These are phyloP conservation scores for Nysson spinosus DNA, from an alignment of 2,888 invertebrate genomes.

Conservation along the genomic window DNA sequence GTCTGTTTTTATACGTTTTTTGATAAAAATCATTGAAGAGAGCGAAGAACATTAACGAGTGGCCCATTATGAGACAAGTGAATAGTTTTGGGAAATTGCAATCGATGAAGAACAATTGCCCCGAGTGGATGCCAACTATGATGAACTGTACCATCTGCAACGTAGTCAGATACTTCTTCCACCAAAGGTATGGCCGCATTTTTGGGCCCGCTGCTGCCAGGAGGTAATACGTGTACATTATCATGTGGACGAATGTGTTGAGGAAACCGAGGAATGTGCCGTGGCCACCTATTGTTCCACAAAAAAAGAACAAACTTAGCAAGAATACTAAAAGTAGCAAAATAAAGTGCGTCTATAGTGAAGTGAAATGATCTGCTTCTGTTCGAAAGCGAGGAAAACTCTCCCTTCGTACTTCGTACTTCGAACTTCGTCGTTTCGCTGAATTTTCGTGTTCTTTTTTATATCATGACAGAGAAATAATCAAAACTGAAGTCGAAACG, in stretches of 20 bases:
- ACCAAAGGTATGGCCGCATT: constrained; percentile 94
- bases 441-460: too few relatives aligned
- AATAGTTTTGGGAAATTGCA: constrained; percentile 94
- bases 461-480: too few relatives aligned
- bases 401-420: too few relatives aligned
- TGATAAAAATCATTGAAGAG: constrained; percentile 95
- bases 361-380: too few relatives aligned
- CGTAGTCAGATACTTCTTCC: constrained; percentile 95
- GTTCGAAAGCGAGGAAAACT: too few relatives aligned
- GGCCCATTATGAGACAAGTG: constrained; percentile 94
- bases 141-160: constrained; percentile 96
- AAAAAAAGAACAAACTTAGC: neutral
- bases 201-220: constrained; percentile 93
- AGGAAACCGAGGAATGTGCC: constrained; percentile 95
- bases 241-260: constrained; percentile 95
- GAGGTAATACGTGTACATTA: constrained; percentile 96
- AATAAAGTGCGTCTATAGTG: neutral
- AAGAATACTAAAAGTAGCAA: too few relatives aligned
- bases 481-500: too few relatives aligned
- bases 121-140: constrained; percentile 91
- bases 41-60: constrained; percentile 95
- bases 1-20: constrained; percentile 83
- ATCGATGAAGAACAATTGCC: constrained; percentile 91
- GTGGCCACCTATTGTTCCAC: constrained; percentile 85
- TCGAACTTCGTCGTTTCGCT: too few relatives aligned